A percentile compares a stretch with the other conserved stretches of the same genome.
Conservation (phyloP, 2,888 invertebrate species). For the Melangyna quadrimaculata region DNA sequence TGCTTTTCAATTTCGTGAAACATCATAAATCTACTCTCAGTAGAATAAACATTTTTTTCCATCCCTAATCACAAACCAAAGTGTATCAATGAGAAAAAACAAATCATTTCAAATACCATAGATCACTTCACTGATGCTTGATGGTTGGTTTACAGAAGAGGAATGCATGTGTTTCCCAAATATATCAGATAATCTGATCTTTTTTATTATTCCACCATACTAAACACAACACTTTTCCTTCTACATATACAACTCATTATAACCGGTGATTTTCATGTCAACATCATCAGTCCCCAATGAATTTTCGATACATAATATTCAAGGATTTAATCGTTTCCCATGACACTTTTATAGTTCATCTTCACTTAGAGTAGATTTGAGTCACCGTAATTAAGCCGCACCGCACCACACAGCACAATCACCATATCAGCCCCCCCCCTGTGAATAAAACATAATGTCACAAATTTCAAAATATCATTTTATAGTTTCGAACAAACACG, state of each 20-base stretch:
- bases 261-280: slow-evolving; percentile 56
- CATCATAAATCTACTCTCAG: slow-evolving; percentile 55
- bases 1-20: slow-evolving; percentile 39
- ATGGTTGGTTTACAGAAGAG: background rate
- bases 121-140: slow-evolving; percentile 51
- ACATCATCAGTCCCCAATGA: slow-evolving; percentile 58
- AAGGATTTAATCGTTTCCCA: slow-evolving; percentile 66
- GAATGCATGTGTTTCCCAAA: slow-evolving; percentile 27
- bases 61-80: slow-evolving; percentile 11
- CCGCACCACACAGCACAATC: slow-evolving; percentile 14
- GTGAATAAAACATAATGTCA: slow-evolving; percentile 33
- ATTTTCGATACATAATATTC: slow-evolving; percentile 37
- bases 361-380: slow-evolving; percentile 66
- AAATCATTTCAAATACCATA: slow-evolving; percentile 61
- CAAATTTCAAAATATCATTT: slow-evolving; percentile 53
- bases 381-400: slow-evolving; percentile 51
- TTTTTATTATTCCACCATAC: background rate
- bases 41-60: slow-evolving; percentile 34
- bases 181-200: background rate
- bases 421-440: slow-evolving; percentile 40
- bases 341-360: slow-evolving; percentile 71
- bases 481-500: slow-evolving; percentile 18
- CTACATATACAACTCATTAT: background rate
- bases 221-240: slow-evolving; percentile 23
- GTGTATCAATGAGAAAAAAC: slow-evolving; percentile 24